These are phyloP conservation scores for Promerops cafer DNA, from an alignment of 2,113 vertebrate species.

Conservation along the genomic window DNA sequence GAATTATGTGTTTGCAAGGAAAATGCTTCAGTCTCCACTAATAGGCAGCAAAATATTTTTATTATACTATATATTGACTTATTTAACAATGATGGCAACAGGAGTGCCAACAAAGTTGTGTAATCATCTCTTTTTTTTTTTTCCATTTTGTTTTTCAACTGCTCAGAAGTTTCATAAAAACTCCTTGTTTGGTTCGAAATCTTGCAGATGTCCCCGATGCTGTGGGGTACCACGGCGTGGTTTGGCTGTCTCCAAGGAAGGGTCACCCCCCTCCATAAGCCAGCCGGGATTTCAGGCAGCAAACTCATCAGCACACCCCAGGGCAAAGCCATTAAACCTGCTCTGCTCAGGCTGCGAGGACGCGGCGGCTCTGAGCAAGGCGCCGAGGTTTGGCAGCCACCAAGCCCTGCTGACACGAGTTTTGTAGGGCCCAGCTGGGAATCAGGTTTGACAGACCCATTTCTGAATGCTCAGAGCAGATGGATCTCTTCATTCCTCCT, in stretches of 20 bases:
- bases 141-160: not conserved
- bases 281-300: not conserved
- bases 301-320: not conserved
- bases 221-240: fast-evolving
- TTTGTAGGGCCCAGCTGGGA: not conserved
- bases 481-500: not conserved
- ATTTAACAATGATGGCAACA: not conserved
- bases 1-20: not conserved
- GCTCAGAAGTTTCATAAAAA: not conserved
- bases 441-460: not conserved
- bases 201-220: not conserved
- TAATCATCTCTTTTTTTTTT: not conserved
- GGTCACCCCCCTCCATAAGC: not conserved
- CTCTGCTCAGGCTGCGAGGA: not conserved
- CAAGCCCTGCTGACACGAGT: not conserved
- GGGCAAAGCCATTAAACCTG: not conserved
- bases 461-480: not conserved
- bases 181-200: not conserved
- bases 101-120: not conserved
- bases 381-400: not conserved
- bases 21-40: not conserved
- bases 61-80: not conserved
- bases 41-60: not conserved
- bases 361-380: not conserved
- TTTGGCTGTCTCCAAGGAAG: not conserved